Percentiles rank a stretch among this genome's conserved stretches.
Evolutionary conservation across 2,797 vertebrate genomes (phyloP).

Genomic region (Erpetoichthys calabaricus): DNA sequence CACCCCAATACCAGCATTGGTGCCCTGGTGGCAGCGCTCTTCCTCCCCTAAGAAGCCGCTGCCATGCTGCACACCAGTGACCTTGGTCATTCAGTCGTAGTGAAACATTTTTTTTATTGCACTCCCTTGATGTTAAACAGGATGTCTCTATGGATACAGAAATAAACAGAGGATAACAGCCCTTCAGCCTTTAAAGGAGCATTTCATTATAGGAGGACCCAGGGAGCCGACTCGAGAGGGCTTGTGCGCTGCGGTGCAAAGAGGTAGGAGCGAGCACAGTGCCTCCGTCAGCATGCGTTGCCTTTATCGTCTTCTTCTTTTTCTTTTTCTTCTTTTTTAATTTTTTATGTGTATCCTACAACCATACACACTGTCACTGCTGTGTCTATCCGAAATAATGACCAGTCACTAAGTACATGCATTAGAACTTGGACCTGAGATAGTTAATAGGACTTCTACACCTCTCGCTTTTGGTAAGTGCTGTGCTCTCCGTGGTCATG

Average conservation of each 20-base stretch:
- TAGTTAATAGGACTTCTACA: neutral
- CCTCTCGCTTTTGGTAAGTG: neutral
- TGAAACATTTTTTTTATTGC: slow-evolving; percentile 36
- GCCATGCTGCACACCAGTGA: slow-evolving; percentile 32
- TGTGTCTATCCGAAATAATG: no score
- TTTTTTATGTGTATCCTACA: no score
- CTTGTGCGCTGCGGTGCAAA: neutral
- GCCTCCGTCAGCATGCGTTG: neutral
- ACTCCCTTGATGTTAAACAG: slow-evolving; percentile 63
- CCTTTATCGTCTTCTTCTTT: no score
- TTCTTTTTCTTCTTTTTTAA: no score
- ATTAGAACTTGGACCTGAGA: no score
- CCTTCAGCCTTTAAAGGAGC: slow-evolving; percentile 43
- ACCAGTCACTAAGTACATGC: no score
- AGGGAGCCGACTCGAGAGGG: slow-evolving; percentile 15
- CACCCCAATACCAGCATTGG: no score
- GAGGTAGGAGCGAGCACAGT: slow-evolving; percentile 2
- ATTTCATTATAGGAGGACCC: slow-evolving; percentile 40
- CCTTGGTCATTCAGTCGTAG: slow-evolving; percentile 41
- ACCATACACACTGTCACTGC: no score
- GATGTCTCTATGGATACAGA: slow-evolving; percentile 56
- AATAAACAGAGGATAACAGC: slow-evolving; percentile 79
- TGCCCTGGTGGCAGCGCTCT: no score
- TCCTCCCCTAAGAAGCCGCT: slow-evolving; percentile 7
- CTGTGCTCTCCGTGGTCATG: no score